phyloP scores from a whole-genome alignment of 53 echinoderm and acorn worm species.

The Luidia sarsii region DNA sequence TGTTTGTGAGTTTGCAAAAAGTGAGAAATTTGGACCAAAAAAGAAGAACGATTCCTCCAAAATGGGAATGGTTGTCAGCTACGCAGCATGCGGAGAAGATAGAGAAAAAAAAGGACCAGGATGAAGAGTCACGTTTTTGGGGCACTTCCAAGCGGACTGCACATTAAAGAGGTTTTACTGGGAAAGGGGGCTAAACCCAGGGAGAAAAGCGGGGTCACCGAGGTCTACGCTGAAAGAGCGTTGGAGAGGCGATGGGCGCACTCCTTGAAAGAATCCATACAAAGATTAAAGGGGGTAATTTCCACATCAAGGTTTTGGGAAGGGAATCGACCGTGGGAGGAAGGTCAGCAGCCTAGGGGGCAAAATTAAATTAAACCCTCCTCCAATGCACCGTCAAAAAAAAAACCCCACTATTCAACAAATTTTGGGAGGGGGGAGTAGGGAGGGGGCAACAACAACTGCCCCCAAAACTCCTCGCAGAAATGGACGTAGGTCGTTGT shows the following conservation, averaged over 20 bases:
- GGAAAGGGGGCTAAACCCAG: no score
- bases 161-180: not conserved
- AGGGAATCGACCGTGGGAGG: not conserved
- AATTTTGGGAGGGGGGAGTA: no score
- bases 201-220: slow-evolving; percentile 16
- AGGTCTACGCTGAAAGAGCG: not conserved
- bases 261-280: slow-evolving; percentile 5
- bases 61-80: no score
- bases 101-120: not conserved
- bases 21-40: no score
- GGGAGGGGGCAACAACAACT: not conserved
- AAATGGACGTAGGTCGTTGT: not conserved
- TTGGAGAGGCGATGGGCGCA: not conserved
- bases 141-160: no score
- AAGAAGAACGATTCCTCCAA: no score
- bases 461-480: no score
- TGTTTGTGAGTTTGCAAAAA: no score
- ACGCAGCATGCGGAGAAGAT: no score
- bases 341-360: slow-evolving; percentile 15
- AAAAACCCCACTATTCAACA: not conserved
- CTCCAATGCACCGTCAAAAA: no score
- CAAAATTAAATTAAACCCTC: slow-evolving; percentile 23
- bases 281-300: slow-evolving; percentile 14
- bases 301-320: slow-evolving; percentile 16
- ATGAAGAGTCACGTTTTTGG: not conserved